These are phyloP conservation scores for Drymodes brunneopygia DNA, from an alignment of 2,113 vertebrate genomes.

Conservation along the genomic window DNA sequence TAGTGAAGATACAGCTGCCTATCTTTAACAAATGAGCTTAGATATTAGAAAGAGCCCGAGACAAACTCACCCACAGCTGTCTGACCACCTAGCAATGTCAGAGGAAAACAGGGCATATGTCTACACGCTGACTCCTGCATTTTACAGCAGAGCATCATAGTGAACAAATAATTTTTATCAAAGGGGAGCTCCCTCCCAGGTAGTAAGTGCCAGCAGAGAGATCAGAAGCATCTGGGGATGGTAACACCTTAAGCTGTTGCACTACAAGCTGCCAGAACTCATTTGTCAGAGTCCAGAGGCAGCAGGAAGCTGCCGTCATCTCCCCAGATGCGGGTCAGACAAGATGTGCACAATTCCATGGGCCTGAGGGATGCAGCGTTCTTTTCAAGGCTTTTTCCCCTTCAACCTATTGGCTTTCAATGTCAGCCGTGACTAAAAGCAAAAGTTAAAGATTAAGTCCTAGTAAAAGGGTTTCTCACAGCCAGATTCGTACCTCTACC, in stretches of 20 bases:
- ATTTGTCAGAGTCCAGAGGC: background rate
- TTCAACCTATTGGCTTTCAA: background rate
- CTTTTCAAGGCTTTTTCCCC: background rate
- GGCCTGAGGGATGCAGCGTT: background rate
- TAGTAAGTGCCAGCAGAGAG: background rate
- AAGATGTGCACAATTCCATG: background rate
- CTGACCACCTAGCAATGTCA: background rate
- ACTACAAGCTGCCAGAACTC: background rate
- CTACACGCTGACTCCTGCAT: background rate
- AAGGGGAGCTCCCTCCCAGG: background rate
- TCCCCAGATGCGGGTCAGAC: background rate
- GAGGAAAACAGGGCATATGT: background rate
- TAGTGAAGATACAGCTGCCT: background rate
- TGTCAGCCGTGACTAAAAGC: background rate
- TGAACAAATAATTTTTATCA: background rate
- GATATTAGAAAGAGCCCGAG: background rate
- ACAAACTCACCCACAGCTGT: background rate
- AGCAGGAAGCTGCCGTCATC: background rate
- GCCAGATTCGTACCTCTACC: background rate
- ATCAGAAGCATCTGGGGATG: conserved; percentile 14
- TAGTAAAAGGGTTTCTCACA: background rate
- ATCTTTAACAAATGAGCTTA: background rate
- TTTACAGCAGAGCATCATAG: background rate
- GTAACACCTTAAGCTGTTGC: conserved; percentile 19
- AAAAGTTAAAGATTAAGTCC: background rate